Conservation (phyloP, 2,888 invertebrate genomes). For the Trypoxylon attenuatum region DNA sequence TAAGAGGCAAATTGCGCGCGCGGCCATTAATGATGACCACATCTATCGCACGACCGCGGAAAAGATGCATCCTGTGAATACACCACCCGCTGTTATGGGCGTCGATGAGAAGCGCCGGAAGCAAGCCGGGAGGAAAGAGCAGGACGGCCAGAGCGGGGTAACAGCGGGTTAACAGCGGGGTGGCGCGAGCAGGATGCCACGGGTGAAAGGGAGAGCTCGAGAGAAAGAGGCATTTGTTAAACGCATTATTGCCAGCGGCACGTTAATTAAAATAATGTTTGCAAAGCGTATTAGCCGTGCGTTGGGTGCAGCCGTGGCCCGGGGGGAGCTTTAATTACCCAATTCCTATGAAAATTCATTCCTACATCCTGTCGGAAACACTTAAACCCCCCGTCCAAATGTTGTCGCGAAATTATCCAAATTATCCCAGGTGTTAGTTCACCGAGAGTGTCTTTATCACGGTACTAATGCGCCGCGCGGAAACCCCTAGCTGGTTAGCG, state of each 20-base stretch:
- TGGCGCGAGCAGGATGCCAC: too few species aligned
- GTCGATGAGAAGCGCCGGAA: too few species aligned
- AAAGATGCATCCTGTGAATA: conserved; percentile 14
- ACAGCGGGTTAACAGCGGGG: too few species aligned
- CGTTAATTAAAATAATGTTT: conserved; percentile 31
- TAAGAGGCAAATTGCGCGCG: conserved; percentile 41
- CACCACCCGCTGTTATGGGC: too few species aligned
- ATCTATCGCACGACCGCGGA: neutral
- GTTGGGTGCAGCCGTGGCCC: neutral
- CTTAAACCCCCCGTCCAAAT: neutral
- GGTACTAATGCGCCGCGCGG: too few species aligned
- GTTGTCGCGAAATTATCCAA: neutral
- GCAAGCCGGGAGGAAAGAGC: too few species aligned
- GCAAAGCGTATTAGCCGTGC: conserved; percentile 12
- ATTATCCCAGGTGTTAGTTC: neutral
- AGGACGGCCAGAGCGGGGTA: too few species aligned
- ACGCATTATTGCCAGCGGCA: neutral
- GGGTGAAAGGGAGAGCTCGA: too few species aligned
- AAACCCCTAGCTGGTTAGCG: too few species aligned
- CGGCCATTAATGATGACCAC: conserved; percentile 33
- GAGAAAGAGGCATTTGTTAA: too few species aligned
- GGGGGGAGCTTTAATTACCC: neutral
- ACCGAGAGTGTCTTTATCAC: neutral
- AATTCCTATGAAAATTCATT: neutral
- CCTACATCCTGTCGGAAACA: neutral